Evolutionary conservation across 2,113 vertebrate genomes (phyloP).

Genomic region (Argyrosomus japonicus): DNA sequence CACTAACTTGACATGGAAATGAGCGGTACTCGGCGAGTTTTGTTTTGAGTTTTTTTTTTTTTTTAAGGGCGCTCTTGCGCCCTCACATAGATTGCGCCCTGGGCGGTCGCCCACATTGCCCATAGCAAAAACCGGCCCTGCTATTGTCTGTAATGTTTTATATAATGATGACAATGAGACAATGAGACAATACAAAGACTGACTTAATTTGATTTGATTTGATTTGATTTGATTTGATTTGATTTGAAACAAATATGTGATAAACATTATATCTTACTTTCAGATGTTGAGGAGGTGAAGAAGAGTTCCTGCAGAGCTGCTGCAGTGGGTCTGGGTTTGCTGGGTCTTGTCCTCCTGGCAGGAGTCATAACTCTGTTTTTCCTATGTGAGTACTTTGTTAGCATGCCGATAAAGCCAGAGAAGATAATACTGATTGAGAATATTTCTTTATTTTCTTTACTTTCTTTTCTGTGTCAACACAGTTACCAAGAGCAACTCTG

Average conservation of each 20-base stretch:
- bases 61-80: too few species aligned
- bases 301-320: slow-evolving; percentile 11
- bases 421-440: neutral
- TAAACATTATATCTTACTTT: neutral
- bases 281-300: neutral
- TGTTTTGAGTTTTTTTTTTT: too few species aligned
- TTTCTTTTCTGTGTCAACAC: neutral
- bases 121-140: too few species aligned
- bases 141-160: neutral
- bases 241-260: neutral
- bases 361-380: slow-evolving; percentile 1
- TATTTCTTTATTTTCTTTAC: neutral
- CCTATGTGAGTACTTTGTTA: neutral
- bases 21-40: too few species aligned
- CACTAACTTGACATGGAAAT: too few species aligned
- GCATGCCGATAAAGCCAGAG: neutral
- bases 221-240: neutral
- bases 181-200: neutral
- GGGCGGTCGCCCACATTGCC: too few species aligned
- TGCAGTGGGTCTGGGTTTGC: neutral
- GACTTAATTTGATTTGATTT: neutral
- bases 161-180: neutral
- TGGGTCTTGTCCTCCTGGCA: slow-evolving; percentile 23
- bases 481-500: neutral
- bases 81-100: too few species aligned